Base-by-base conservation (phyloP, 2,888 invertebrate species). In the Polyploca ridens region DNA sequence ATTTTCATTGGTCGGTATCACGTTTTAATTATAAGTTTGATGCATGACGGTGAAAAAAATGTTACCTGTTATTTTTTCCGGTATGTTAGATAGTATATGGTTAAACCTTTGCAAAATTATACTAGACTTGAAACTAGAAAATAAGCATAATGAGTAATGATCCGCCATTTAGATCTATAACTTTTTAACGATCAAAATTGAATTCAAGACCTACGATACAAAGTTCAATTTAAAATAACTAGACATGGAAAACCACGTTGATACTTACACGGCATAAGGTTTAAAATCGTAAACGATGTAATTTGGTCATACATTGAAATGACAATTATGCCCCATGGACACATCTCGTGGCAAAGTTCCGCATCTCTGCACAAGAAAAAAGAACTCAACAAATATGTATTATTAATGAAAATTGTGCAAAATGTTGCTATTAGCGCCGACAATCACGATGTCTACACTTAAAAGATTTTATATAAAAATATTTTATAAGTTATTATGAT, bases 21-120 rank as follows among this genome's bases (percentile, higher is more conserved):
- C 3, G 10, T n/a, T 54, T 54, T 54, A 54, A 54, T 19, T 16
- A 54, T 4, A n/a, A 54, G 1, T 54, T 54, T 10, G 54, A 54
- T 16, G 49, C 49, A 16, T 49, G 49, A 49, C 49, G 7, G 1
- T 49, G 10, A 16, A 49, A 16, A 49, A 49, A 16, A 16, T 49
- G 49, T 7, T 19, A 54, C 54, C 54, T 54, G 10, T 54, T 7
- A 54, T 54, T 54, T 54, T 49, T 54, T 54, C 54, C 54, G 19
- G 54, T 19, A 54, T n/a, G 19, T 16, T 19, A 54, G 8, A 14
- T 54, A 49, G 6, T 49, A 49, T 49, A 5, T 7, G 49, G 46
- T 46, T 27, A n/a, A 11, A 5, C 14, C 46, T 49, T 7, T 19
- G 54, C 10, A 19, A 14, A 54, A 54, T 16, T 54, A 54, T 54